phyloP scores from a whole-genome alignment of 2,888 invertebrate species.

The Anodontia alba region DNA sequence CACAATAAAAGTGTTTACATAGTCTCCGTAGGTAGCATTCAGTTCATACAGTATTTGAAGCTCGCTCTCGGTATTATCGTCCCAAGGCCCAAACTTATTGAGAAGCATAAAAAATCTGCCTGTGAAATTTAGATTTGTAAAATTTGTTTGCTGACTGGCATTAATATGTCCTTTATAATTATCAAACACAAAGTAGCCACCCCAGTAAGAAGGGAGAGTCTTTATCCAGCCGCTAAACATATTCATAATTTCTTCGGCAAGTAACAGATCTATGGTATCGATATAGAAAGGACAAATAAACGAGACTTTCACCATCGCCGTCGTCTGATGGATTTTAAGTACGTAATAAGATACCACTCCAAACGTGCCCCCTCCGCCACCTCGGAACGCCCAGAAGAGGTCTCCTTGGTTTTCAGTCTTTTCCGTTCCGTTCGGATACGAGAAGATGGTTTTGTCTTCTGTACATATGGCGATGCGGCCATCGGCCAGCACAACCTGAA shows the following conservation, averaged over 20 bases:
- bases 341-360: conserved; percentile 53
- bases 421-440: conserved; percentile 10
- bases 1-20: background rate
- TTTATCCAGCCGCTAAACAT: conserved; percentile 20
- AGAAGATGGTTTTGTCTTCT: conserved; percentile 23
- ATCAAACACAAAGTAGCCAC: conserved; percentile 51
- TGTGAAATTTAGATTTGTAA: background rate
- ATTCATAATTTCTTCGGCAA: background rate
- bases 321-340: conserved; percentile 49
- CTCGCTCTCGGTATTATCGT: conserved; percentile 31
- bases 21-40: background rate
- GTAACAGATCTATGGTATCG: conserved; percentile 17
- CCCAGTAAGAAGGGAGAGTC: conserved; percentile 50
- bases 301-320: conserved; percentile 32
- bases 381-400: conserved; percentile 67
- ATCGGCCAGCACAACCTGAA: conserved; percentile 55
- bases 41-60: background rate
- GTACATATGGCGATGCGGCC: conserved; percentile 47
- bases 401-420: conserved; percentile 34
- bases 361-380: conserved; percentile 66
- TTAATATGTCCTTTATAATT: conserved; percentile 17
- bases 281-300: background rate
- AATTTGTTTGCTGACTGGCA: background rate
- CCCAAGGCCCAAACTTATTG: conserved; percentile 57
- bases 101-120: conserved; percentile 39